Base-by-base conservation (phyloP, 2,113 vertebrate genomes). In the Poeciliopsis occidentalis region DNA sequence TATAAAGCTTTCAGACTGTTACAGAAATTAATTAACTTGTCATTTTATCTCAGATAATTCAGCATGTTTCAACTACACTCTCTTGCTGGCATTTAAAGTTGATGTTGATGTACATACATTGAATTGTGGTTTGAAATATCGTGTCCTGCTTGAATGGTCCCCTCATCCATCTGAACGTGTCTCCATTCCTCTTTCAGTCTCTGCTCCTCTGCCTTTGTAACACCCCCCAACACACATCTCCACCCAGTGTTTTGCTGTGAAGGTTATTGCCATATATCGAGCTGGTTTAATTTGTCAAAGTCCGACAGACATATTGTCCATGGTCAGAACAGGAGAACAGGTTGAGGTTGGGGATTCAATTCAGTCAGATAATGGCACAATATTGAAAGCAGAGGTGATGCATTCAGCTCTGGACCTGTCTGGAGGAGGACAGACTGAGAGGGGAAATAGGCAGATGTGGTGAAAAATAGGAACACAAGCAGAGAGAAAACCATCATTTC, bases 281-380 rank as follows among this genome's bases (percentile, higher is more conserved):
- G 73, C 83, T 87, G 79, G 78, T 92, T 91, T 91, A 87, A 94
- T 94, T 92, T 87, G 87, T 94, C 89, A 93, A 87, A 93, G 90
- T 88, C 86, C 73, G 83, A 67, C 78, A 76, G 76, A 78, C 83
- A 65, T 85, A 87, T 88, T 88, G 88, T 83, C 83, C 85, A 80
- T 29, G 73, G 81, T 81, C 71, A 63, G 73, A 76, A 82, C 75
- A 13, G 81, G 32, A 78, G 79, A 71, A 65, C 74, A 64, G 64
- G 60, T 70, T 71, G 65, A 60, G 39, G 39, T 7, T 47, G 44
- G 30, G 3, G n/a, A 61, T 71, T 65, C 22, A 57, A 67, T 31
- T 67, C 68, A 54, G 44, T 84, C 68, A 60, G 64, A 75, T 81
- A 90, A 80, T 77, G 83, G 83, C 83, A 84, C 63, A 34, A 17